phyloP scores from a whole-genome alignment of 2,113 vertebrate genomes.

The Petrocephalus zakoni region DNA sequence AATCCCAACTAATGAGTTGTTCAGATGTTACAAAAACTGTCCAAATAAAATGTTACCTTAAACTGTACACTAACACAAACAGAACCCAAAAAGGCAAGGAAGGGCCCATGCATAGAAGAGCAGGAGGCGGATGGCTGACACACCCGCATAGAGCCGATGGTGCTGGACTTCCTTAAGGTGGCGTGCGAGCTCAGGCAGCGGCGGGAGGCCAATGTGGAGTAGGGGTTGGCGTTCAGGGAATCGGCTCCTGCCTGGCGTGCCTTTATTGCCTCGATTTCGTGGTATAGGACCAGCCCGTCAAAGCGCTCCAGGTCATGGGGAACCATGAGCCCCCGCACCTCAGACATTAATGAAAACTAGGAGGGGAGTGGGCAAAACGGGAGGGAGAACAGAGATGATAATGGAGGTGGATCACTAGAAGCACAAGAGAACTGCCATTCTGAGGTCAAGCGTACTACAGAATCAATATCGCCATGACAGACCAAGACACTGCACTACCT shows the following conservation, averaged over 20 bases:
- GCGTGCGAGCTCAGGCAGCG: slow-evolving; percentile 60
- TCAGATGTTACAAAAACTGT: background rate
- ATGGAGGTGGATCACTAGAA: background rate
- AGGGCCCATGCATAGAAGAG: background rate
- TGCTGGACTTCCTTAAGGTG: slow-evolving; percentile 69
- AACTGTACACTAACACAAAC: background rate
- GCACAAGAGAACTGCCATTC: background rate
- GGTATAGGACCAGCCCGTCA: slow-evolving; percentile 78
- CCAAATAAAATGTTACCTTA: background rate
- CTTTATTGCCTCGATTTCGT: slow-evolving; percentile 80
- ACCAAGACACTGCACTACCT: background rate
- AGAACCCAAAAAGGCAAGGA: background rate
- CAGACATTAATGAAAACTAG: slow-evolving; percentile 83
- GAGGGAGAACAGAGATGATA: background rate
- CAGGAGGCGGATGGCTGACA: slow-evolving; percentile 14
- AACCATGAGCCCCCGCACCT: slow-evolving; percentile 73
- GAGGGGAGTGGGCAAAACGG: background rate
- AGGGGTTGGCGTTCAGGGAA: slow-evolving; percentile 49
- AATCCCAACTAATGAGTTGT: background rate
- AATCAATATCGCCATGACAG: background rate
- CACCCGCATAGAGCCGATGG: slow-evolving; percentile 68
- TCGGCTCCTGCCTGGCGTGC: slow-evolving; percentile 61
- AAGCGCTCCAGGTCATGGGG: slow-evolving; percentile 80
- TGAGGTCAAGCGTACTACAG: background rate
- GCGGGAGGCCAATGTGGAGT: slow-evolving; percentile 62